Percentiles rank a stretch among this genome's conserved stretches.
These are phyloP conservation scores for Gobionotothen gibberifrons DNA, from an alignment of 2,797 vertebrate genomes.

Conservation along the genomic window DNA sequence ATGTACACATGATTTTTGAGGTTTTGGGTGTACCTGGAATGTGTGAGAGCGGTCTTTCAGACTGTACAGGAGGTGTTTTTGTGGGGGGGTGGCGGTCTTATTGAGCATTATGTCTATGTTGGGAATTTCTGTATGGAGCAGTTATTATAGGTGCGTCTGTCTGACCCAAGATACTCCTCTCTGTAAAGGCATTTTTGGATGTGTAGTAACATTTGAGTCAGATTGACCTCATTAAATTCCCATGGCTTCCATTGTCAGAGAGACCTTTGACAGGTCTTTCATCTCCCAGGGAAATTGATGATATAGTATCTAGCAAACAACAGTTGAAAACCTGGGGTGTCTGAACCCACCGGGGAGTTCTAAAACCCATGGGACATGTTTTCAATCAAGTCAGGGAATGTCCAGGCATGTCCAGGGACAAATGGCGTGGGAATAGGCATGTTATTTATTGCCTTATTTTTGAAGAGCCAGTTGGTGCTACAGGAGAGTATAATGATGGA, in stretches of 20 bases:
- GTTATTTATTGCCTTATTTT: background rate
- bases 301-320: background rate
- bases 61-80: conserved; percentile 12
- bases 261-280: background rate
- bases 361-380: background rate
- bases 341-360: background rate
- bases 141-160: conserved; percentile 35
- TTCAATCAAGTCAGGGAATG: conserved; percentile 9
- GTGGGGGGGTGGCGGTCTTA: background rate
- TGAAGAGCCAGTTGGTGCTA: background rate
- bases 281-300: background rate
- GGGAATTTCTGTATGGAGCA: conserved; percentile 29
- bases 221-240: conserved; percentile 6
- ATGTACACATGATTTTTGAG: conserved; percentile 6
- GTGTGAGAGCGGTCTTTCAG: conserved; percentile 38
- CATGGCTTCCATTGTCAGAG: background rate
- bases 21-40: conserved; percentile 37
- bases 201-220: conserved; percentile 11
- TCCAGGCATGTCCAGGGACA: background rate
- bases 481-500: background rate
- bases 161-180: conserved; percentile 27
- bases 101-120: conserved; percentile 16
- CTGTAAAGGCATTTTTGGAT: conserved; percentile 11
- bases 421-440: background rate
- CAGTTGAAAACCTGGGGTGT: background rate